Base-by-base conservation (phyloP, 53 echinoderm and acorn worm species). In the Apostichopus leukothele region DNA sequence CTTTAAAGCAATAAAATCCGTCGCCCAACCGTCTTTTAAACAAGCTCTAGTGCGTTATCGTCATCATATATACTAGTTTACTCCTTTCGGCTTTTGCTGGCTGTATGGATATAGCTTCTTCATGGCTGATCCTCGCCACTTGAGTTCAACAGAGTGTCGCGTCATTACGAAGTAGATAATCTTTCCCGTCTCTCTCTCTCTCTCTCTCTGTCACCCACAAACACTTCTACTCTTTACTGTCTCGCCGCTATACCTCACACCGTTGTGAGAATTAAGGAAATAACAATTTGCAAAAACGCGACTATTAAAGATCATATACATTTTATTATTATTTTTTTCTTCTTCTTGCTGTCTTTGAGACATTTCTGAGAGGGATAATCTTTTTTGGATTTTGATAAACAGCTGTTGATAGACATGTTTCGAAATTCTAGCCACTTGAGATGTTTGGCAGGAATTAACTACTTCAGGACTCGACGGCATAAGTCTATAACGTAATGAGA, bases 381-480 rank as follows among this genome's bases (percentile, higher is more conserved):
- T 79, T 16, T 16, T 13, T 5, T 16, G 4, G 12, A 9, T 18
- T 13, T 53, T 22, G 60, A 81, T 81, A 54, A 81, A 81, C 22
- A 54, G 20, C 25, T 81, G 81, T n/a, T 81, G 81, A 81, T 54
- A 81, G 81, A 81, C 81, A 52, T 59, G 81, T 81, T 55, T 54
- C 81, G 81, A 81, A 25, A 20, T 81, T 21, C 71, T 11, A 21
- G 53, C 55, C 59, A 81, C 81, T 81, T 59, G 59, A 81, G 81
- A 81, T 81, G 79, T 79, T 79, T 79, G 79, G 51, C 79, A 79
- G 79, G 79, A 79, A 79, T 79, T 79, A 79, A 53, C 79, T 52
- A 79, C 79, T 79, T 79, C 79, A 79, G 12, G 52, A n/a, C 51
- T 79, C 51, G n/a, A 79, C 79, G 79, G 51, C 51, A 79, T 79